Evolutionary conservation across 2,888 invertebrate species (phyloP).

Genomic region (Rotaria socialis): DNA sequence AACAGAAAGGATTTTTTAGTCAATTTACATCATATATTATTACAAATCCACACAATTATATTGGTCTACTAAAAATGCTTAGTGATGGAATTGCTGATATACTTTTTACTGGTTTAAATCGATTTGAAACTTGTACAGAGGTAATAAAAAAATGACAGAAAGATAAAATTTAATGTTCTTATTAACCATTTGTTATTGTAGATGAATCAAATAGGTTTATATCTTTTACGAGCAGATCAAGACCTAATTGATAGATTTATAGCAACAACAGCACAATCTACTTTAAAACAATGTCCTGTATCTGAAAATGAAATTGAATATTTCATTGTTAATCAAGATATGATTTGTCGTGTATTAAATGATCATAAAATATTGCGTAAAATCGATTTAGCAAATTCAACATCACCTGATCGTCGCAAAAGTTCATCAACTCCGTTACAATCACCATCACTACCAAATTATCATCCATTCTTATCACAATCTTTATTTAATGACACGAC

Average conservation of each 20-base stretch:
- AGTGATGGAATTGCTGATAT: constrained; percentile 20
- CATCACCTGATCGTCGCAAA: not conserved
- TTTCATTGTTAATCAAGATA: constrained; percentile 33
- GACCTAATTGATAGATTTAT: constrained; percentile 28
- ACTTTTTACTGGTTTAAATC: not conserved
- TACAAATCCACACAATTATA: not conserved
- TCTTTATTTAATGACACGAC: not conserved
- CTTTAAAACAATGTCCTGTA: not conserved
- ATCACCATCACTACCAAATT: not conserved
- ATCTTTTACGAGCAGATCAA: constrained; percentile 21
- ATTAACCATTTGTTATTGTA: not conserved
- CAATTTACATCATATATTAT: not conserved
- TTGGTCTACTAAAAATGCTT: not conserved
- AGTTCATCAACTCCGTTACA: not conserved
- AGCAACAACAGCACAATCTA: not conserved
- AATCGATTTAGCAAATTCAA: not conserved
- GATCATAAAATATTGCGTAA: constrained; percentile 8
- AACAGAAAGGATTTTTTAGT: not conserved
- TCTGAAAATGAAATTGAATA: constrained; percentile 20
- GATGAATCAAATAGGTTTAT: not conserved
- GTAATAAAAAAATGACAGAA: not conserved
- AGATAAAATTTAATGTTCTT: not conserved
- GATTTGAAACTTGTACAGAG: not conserved
- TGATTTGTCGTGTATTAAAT: constrained; percentile 5
- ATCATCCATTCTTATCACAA: not conserved